Percentiles rank a stretch among this genome's conserved stretches.
Conservation (phyloP, 2,113 vertebrate genomes). For the Macrotus californicus region DNA sequence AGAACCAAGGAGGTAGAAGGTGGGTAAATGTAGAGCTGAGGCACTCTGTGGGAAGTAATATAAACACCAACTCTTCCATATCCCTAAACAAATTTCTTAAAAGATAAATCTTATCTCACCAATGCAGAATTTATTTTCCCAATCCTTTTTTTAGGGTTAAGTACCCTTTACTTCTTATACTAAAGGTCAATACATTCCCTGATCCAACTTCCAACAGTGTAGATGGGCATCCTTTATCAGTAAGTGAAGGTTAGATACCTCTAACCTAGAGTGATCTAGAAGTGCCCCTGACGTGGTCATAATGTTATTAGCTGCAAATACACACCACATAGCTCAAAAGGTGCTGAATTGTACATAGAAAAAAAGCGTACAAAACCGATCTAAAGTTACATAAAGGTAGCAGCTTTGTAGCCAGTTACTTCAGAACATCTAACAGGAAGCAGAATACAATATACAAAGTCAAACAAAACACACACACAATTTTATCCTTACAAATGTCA, state of each 20-base stretch:
- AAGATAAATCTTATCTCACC: neutral
- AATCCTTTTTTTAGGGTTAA: neutral
- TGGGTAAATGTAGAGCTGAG: neutral
- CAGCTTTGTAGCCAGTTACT: neutral
- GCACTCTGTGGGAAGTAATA: neutral
- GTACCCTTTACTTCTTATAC: neutral
- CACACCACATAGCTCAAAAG: neutral
- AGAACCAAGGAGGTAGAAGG: neutral
- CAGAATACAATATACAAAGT: neutral
- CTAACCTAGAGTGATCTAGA: neutral
- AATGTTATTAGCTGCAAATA: neutral
- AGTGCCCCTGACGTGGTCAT: neutral
- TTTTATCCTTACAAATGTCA: conserved; percentile 29
- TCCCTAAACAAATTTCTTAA: conserved; percentile 11
- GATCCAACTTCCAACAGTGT: neutral
- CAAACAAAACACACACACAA: neutral
- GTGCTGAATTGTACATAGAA: neutral
- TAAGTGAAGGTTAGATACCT: neutral
- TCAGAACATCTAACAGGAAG: neutral
- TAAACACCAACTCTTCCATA: neutral
- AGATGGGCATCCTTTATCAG: neutral
- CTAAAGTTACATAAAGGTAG: neutral
- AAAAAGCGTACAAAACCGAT: neutral
- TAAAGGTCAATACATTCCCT: neutral
- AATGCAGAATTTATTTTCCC: neutral